Evolutionary conservation across 2,888 invertebrate species (phyloP).

Genomic region (Halictus quadricinctus): DNA sequence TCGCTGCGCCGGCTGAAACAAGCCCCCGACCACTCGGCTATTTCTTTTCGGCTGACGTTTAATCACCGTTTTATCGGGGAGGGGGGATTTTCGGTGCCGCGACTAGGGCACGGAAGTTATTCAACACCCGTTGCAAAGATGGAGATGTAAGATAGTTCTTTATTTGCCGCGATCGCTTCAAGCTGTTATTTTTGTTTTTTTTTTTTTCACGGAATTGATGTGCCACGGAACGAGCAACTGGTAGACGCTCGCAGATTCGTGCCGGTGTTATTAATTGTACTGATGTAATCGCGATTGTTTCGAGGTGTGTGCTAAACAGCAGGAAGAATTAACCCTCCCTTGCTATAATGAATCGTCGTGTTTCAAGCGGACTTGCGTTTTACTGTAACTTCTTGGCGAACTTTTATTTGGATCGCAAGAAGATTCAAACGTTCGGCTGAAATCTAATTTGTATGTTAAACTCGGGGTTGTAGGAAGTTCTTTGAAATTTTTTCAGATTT

Average conservation of each 20-base stretch:
- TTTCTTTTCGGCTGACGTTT: constrained; percentile 31
- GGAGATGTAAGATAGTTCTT: constrained; percentile 10
- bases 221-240: neutral
- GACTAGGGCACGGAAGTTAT: neutral
- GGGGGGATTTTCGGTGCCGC: neutral
- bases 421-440: neutral
- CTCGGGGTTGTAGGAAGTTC: neutral
- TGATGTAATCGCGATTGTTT: constrained; percentile 1
- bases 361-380: neutral
- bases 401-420: neutral
- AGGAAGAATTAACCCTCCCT: neutral
- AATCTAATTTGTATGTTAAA: neutral
- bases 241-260: neutral
- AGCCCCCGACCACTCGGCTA: constrained; percentile 17
- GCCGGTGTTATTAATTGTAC: neutral
- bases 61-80: constrained; percentile 38
- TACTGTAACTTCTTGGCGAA: neutral
- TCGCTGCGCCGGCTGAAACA: constrained; percentile 44
- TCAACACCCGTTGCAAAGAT: constrained; percentile 1
- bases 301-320: neutral
- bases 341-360: neutral
- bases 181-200: neutral
- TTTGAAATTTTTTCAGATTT: neutral
- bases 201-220: neutral
- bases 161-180: neutral